A percentile compares a stretch with the other conserved stretches of the same genome.
These are phyloP conservation scores for Apteryx mantelli DNA, from an alignment of 2,113 vertebrate genomes.

Conservation along the genomic window DNA sequence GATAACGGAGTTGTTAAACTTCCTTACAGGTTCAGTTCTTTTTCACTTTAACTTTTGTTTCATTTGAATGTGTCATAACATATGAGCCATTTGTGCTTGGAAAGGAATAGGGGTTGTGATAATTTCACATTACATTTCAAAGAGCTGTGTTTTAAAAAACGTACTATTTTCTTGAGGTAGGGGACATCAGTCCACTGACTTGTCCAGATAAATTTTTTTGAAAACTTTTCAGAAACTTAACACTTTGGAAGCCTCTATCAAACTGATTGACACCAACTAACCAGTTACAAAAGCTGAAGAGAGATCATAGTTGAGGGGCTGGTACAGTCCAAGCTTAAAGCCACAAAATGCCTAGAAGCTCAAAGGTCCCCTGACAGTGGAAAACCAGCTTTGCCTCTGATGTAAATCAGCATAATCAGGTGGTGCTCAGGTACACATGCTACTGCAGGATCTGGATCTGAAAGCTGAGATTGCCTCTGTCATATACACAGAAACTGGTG, in stretches of 20 bases:
- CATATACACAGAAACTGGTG: neutral
- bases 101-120: neutral
- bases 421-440: accelerated
- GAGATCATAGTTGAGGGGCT: neutral
- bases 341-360: neutral
- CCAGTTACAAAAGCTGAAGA: neutral
- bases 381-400: neutral
- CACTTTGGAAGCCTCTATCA: neutral
- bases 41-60: neutral
- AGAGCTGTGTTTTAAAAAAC: neutral
- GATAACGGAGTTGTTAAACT: neutral
- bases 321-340: neutral
- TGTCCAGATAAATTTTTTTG: neutral
- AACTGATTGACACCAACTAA: neutral
- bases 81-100: neutral
- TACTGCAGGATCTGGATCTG: neutral
- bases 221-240: neutral
- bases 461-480: neutral
- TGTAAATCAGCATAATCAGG: accelerated
- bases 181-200: neutral
- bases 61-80: neutral
- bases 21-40: neutral
- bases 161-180: neutral
- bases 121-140: neutral
- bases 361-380: neutral